phyloP scores from a whole-genome alignment of 2,113 vertebrate genomes.

The Scolopax mira region DNA sequence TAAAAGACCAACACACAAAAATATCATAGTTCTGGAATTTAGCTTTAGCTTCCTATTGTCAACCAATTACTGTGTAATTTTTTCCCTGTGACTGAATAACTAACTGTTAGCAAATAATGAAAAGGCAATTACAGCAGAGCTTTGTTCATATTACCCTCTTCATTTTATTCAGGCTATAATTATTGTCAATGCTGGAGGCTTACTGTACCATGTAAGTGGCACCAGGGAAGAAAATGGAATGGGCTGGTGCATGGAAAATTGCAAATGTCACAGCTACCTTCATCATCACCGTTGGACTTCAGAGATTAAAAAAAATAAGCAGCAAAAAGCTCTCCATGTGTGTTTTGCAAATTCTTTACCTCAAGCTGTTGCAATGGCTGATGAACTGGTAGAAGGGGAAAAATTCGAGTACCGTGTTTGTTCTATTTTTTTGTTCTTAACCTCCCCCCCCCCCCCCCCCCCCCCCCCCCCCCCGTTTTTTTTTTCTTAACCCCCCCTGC shows the following conservation, averaged over 20 bases:
- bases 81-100: constrained; percentile 97
- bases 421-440: constrained; percentile 56
- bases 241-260: constrained; percentile 98
- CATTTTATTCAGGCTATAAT: constrained; percentile 97
- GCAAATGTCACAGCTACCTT: constrained; percentile 98
- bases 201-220: constrained; percentile 97
- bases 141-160: constrained; percentile 97
- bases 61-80: constrained; percentile 99
- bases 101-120: constrained; percentile 99
- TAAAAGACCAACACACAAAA: constrained; percentile 87
- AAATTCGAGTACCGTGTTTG: constrained; percentile 67
- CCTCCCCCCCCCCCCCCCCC: background rate
- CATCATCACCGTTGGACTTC: constrained; percentile 88
- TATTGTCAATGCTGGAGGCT: constrained; percentile 97
- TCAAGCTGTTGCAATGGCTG: constrained; percentile 78
- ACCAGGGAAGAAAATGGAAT: constrained; percentile 95
- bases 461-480: background rate
- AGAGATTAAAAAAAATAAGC: constrained; percentile 75
- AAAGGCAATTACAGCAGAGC: constrained; percentile 98
- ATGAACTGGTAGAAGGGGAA: constrained; percentile 47
- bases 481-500: background rate
- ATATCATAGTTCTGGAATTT: constrained; percentile 91
- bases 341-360: constrained; percentile 82
- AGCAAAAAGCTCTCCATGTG: constrained; percentile 73
- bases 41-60: constrained; percentile 94